Evolutionary conservation across 1,140 invertebrate species (phyloP), one percentile per base, ranked within the genome.

Genomic region (Apis florea): DNA sequence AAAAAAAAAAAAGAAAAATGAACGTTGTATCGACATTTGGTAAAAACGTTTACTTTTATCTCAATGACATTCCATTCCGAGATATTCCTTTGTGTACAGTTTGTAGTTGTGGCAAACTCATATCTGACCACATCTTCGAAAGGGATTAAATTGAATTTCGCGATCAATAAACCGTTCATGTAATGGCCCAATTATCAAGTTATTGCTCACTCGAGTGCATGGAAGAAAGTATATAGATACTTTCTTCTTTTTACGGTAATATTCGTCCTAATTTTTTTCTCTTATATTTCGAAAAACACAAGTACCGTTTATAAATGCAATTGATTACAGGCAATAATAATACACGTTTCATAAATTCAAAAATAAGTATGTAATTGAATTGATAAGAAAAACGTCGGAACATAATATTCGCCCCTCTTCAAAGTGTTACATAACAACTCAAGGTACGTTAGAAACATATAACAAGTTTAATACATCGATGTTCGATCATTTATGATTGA

Each of bases 181-280:
- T 86, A 87, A 87, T 73, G 85, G 84, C 82, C 85, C 66, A 87
- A 87, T 87, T 87, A 87, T 84, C 72, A 84, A 86, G 74, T 87
- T 87, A 87, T 86, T 78, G 81, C 49, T 59, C 58, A 53, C 24
- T 75, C 53, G 64, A 75, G 69, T 67, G 69, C n/a, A 58, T 19
- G 13, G 59, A 64, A 76, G 77, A 68, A 76, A 26, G n/a, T 63
- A 54, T 40, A 21, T 26, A 11, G 17, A 66, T 58, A 31, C 49
- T 31, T 31, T 47, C 40, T 31, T 76, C 76, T 85, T 73, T 53
- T 63, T 26, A 31, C 56, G 10, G 26, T 59, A 40, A 47, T 54
- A 69, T 19, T 56, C 53, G 82, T 17, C 4, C 24, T 19, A 31
- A 19, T 75, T 63, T 49, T 79, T 56, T 64, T 24, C 31, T n/a